Evolutionary conservation across 2,113 vertebrate species (phyloP).

Genomic region (Apus apus): DNA sequence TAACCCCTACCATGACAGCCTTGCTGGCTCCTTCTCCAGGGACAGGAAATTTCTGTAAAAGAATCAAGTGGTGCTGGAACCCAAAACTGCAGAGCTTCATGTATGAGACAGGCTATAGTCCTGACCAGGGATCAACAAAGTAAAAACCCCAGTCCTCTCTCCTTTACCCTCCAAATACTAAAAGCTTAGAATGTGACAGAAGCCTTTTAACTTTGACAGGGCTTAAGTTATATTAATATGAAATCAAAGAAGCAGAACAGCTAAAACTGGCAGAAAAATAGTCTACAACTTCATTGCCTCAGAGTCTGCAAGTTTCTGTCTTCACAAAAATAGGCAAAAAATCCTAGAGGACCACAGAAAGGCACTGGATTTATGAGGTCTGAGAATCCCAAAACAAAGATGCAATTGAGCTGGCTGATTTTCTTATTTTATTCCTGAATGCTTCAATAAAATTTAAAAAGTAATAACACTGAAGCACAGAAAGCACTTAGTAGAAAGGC

Average conservation of each 20-base stretch:
- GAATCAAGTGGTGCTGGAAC: slow-evolving; percentile 37
- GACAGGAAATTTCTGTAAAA: slow-evolving; percentile 48
- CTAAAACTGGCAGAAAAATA: not conserved
- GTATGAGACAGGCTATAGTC: not conserved
- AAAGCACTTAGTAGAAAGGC: not conserved
- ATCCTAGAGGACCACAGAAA: not conserved
- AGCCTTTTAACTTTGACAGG: not conserved
- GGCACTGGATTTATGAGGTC: not conserved
- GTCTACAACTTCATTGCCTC: not conserved
- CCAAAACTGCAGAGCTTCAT: not conserved
- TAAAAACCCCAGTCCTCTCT: not conserved
- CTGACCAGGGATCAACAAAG: not conserved
- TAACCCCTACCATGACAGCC: not conserved
- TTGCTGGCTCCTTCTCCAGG: not conserved
- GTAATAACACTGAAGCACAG: not conserved
- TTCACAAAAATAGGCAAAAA: not conserved
- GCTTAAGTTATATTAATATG: not conserved
- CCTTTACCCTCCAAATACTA: not conserved
- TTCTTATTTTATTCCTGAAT: not conserved
- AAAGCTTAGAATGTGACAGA: not conserved
- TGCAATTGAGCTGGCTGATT: not conserved
- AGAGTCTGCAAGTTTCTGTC: not conserved
- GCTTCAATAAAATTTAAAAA: not conserved
- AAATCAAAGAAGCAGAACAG: not conserved
- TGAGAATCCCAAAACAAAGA: not conserved